Conservation (phyloP, 2,113 vertebrate genomes). For the Spilogale gracilis region DNA sequence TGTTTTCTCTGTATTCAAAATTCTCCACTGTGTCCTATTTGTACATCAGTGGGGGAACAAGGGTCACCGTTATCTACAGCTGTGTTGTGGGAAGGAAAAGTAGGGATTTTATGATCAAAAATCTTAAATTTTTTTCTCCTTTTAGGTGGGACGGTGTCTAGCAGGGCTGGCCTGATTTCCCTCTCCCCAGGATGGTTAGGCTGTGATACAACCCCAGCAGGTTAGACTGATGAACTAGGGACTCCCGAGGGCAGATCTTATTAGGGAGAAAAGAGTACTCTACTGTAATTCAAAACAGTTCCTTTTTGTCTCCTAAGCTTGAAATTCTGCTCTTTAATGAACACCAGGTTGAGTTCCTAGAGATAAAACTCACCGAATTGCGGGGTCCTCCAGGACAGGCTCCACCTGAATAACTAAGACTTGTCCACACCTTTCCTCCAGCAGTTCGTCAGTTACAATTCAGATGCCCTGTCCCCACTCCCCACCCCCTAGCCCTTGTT, state of each 20-base stretch:
- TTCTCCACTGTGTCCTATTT: not conserved
- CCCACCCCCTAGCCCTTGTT: not conserved
- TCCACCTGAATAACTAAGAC: not conserved
- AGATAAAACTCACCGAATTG: not conserved
- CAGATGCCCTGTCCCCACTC: not conserved
- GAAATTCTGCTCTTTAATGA: not conserved
- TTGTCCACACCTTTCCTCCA: not conserved
- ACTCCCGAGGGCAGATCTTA: not conserved
- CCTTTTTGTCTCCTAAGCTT: not conserved
- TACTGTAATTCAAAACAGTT: not conserved
- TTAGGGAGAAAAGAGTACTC: not conserved
- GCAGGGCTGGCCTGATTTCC: not conserved
- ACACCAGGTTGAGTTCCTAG: not conserved
- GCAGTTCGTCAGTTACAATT: not conserved
- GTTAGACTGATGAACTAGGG: not conserved
- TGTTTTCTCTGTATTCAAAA: not conserved
- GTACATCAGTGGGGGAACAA: not conserved
- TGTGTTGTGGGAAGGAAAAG: not conserved
- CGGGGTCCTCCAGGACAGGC: not conserved
- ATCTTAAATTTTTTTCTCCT: not conserved
- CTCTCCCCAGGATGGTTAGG: not conserved
- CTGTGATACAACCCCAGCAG: not conserved
- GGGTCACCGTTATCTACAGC: not conserved
- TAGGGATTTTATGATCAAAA: not conserved
- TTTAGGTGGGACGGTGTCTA: not conserved